Evolutionary conservation across 2,888 invertebrate species (phyloP).

Genomic region (Campoletis raptor): DNA sequence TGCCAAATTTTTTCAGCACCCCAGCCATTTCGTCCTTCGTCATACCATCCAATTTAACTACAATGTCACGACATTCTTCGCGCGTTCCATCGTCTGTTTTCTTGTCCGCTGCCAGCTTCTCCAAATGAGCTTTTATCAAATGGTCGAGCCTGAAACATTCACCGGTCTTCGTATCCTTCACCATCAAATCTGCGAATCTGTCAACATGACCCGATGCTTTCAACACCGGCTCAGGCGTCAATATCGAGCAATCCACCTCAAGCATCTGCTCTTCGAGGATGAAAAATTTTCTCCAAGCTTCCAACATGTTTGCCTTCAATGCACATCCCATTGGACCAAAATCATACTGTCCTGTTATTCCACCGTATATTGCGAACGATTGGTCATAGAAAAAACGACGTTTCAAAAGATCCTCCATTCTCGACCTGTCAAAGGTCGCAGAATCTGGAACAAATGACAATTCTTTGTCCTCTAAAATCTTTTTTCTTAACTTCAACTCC

Average conservation of each 20-base stretch:
- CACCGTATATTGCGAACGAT: constrained; percentile 99
- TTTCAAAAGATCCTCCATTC: constrained; percentile 98
- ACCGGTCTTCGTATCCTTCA: constrained; percentile 97
- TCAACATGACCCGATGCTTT: constrained; percentile 99
- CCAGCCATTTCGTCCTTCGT: constrained; percentile 94
- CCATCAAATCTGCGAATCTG: constrained; percentile 99
- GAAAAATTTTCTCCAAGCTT: constrained; percentile 97
- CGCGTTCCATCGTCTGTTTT: constrained; percentile 90
- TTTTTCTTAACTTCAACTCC: constrained; percentile 96
- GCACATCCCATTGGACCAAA: constrained; percentile 99
- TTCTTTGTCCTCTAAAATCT: constrained; percentile 96
- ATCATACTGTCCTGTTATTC: constrained; percentile 97
- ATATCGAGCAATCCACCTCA: constrained; percentile 98
- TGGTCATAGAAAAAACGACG: constrained; percentile 99
- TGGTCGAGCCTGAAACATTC: constrained; percentile 99
- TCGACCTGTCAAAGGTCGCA: constrained; percentile 94
- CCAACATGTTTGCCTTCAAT: constrained; percentile 97
- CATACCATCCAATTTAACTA: constrained; percentile 96
- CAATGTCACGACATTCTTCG: constrained; percentile 91
- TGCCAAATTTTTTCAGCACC: constrained; percentile 94
- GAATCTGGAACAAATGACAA: constrained; percentile 90
- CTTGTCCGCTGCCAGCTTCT: constrained; percentile 94
- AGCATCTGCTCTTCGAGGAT: constrained; percentile 99
- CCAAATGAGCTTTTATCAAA: constrained; percentile 97
- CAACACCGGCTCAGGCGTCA: constrained; percentile 98